Evolutionary conservation across 1,140 invertebrate genomes (phyloP).

Genomic region (Dendroctonus ponderosae): DNA sequence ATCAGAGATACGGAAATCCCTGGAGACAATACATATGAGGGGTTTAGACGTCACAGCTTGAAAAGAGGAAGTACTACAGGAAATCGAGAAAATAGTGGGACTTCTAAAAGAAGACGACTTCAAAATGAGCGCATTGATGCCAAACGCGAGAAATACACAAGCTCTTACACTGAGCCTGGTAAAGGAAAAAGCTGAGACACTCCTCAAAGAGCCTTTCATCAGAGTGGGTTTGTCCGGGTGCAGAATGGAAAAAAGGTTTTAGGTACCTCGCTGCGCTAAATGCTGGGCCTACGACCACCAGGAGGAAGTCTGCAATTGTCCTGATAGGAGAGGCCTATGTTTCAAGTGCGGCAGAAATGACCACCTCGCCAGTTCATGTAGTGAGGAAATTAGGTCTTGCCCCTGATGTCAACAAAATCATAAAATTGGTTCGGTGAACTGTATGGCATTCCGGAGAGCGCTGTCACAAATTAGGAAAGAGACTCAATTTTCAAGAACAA

Average conservation of each 20-base stretch:
- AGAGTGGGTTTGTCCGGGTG: conserved; percentile 16
- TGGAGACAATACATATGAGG: neutral
- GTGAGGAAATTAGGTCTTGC: too few species aligned
- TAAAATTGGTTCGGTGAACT: too few species aligned
- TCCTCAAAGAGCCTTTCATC: conserved; percentile 3
- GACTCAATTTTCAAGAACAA: too few species aligned
- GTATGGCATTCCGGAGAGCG: too few species aligned
- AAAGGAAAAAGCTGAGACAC: neutral
- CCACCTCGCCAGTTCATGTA: neutral
- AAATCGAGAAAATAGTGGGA: neutral
- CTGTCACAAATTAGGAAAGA: too few species aligned
- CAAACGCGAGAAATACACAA: neutral
- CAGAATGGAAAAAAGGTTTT: conserved; percentile 12
- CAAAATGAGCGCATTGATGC: neutral
- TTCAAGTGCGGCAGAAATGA: conserved; percentile 11
- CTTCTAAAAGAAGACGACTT: neutral
- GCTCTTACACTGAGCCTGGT: conserved; percentile 1
- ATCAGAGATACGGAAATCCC: neutral
- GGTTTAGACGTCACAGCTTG: neutral
- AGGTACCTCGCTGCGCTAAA: conserved; percentile 15
- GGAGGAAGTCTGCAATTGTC: conserved; percentile 12
- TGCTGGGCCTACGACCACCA: conserved; percentile 19
- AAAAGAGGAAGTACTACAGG: conserved; percentile 3
- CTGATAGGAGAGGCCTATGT: conserved; percentile 22
- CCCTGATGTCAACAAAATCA: too few species aligned